phyloP scores from a whole-genome alignment of 2,113 vertebrate species.

The sheep (Ovis aries) region ARS-UI_Ramb_v3.0 NC_056056.1:154758001-154758500 shows the following conservation, averaged over 20 bases:
- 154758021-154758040: neutral
- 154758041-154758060: neutral
- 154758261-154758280: neutral
- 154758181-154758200: slow-evolving; percentile 14
- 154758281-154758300: neutral
- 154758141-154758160: neutral
- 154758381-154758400: neutral
- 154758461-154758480: neutral
- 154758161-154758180: neutral
- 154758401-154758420: slow-evolving; percentile 2
- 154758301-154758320: neutral
- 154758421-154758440: neutral
- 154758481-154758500: neutral
- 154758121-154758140: neutral
- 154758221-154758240: neutral
- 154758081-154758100: neutral
- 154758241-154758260: neutral
- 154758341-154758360: slow-evolving; percentile 12
- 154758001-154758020: neutral
- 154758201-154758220: neutral
- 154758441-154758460: neutral
- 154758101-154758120: neutral
- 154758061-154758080: neutral
- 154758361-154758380: neutral
- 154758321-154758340: neutral